Percentiles rank a stretch among this genome's conserved stretches.
phyloP scores from a whole-genome alignment of 2,113 vertebrate species.

The Hippocampus mohnikei region DNA sequence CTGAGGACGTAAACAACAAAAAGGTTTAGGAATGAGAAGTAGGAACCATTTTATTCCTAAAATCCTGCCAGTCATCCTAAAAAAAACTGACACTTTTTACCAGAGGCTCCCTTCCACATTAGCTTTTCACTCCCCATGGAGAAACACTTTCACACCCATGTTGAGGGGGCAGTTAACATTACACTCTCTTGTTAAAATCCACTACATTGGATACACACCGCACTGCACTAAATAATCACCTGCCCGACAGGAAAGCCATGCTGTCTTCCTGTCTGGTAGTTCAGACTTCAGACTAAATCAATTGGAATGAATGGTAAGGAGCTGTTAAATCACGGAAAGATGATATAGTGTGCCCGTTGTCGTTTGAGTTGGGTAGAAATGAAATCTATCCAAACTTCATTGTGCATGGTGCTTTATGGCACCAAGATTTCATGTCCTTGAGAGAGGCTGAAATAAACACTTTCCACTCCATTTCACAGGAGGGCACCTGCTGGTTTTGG shows the following conservation, averaged over 20 bases:
- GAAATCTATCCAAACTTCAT: neutral
- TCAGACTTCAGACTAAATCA: conserved; percentile 27
- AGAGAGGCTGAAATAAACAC: neutral
- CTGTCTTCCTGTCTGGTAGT: conserved; percentile 15
- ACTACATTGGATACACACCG: conserved; percentile 53
- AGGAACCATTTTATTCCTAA: neutral
- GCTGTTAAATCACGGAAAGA: conserved; percentile 31
- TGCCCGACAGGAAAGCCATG: neutral
- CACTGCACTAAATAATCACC: conserved; percentile 37
- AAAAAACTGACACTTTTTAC: neutral
- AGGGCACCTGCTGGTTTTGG: conserved; percentile 5
- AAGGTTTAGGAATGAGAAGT: conserved; percentile 11
- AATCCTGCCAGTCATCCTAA: neutral
- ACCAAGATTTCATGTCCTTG: neutral
- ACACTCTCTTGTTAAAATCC: conserved; percentile 55
- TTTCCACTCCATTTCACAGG: conserved; percentile 4
- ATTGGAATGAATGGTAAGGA: conserved; percentile 26
- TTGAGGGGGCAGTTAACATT: conserved; percentile 42
- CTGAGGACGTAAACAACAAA: conserved; percentile 25
- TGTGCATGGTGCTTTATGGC: neutral
- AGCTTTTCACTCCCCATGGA: conserved; percentile 37
- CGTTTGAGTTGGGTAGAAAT: neutral
- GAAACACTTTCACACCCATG: conserved; percentile 62
- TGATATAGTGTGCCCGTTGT: conserved; percentile 10
- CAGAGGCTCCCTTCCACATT: conserved; percentile 40